A percentile compares a stretch with the other conserved stretches of the same genome.
Evolutionary conservation across 2,888 invertebrate species (phyloP).

Genomic region (Drosophila dives): DNA sequence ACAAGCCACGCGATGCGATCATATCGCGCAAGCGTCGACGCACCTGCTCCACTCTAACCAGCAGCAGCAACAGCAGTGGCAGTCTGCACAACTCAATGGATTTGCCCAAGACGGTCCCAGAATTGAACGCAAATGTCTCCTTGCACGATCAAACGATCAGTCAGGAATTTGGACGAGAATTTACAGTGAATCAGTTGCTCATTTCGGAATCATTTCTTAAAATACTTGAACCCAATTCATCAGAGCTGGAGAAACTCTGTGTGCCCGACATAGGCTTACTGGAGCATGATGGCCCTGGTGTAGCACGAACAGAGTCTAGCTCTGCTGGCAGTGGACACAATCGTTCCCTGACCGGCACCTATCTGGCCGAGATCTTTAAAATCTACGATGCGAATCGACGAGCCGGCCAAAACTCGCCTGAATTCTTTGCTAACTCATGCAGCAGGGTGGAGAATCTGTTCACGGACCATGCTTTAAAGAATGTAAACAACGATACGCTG

Average conservation of each 20-base stretch:
- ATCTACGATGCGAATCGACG: slow-evolving; percentile 45
- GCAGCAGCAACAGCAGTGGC: slow-evolving; percentile 62
- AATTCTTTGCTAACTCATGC: slow-evolving; percentile 4
- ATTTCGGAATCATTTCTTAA: slow-evolving; percentile 49
- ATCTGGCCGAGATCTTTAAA: slow-evolving; percentile 53
- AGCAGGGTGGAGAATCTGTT: slow-evolving; percentile 65
- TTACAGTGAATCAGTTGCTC: slow-evolving; percentile 47
- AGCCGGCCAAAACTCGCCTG: slow-evolving; percentile 22
- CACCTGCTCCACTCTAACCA: slow-evolving; percentile 78
- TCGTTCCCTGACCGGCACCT: slow-evolving; percentile 30
- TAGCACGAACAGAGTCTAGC: not conserved
- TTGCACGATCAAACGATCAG: slow-evolving; percentile 66
- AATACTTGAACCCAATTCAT: slow-evolving; percentile 43
- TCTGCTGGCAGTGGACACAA: slow-evolving; percentile 1
- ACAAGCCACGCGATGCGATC: slow-evolving; percentile 87
- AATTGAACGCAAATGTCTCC: slow-evolving; percentile 34
- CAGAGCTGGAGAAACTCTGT: slow-evolving; percentile 58
- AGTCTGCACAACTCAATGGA: slow-evolving; percentile 79
- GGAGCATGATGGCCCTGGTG: slow-evolving; percentile 50
- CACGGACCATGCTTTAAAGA: slow-evolving; percentile 63
- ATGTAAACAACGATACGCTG: slow-evolving; percentile 74
- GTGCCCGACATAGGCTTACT: slow-evolving; percentile 37
- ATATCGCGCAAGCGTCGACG: slow-evolving; percentile 84
- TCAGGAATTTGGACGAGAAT: slow-evolving; percentile 72
- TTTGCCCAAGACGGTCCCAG: slow-evolving; percentile 79